phyloP scores from a whole-genome alignment of 2,888 invertebrate genomes.

The Oxycera nigricornis region DNA sequence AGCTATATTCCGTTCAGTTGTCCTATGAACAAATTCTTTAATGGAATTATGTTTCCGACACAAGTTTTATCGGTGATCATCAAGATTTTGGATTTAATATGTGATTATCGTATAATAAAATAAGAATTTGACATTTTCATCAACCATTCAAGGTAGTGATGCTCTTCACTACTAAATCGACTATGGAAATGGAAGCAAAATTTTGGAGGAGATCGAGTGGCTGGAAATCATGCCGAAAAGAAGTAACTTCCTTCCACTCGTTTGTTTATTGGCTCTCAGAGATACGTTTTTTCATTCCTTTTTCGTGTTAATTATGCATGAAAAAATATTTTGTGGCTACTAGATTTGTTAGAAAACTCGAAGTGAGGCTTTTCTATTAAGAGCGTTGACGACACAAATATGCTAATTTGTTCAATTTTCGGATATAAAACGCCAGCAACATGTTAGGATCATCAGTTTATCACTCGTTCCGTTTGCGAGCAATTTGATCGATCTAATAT shows the following conservation, averaged over 20 bases:
- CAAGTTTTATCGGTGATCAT: background rate
- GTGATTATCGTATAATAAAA: constrained; percentile 18
- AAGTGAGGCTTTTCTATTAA: background rate
- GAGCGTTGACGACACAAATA: background rate
- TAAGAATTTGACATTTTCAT: constrained; percentile 33
- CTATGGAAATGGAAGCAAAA: background rate
- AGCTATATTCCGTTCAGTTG: too few relatives aligned
- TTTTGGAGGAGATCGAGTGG: constrained; percentile 32
- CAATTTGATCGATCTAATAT: constrained; percentile 26
- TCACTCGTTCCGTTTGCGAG: constrained; percentile 6
- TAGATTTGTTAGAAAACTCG: background rate
- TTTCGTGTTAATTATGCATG: background rate
- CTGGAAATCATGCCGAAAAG: constrained; percentile 4
- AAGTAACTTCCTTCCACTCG: background rate
- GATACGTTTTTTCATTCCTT: background rate
- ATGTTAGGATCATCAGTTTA: constrained; percentile 2
- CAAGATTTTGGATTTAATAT: constrained; percentile 9
- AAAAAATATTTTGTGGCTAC: background rate
- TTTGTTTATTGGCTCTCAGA: background rate
- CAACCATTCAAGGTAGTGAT: constrained; percentile 10
- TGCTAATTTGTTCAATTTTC: background rate
- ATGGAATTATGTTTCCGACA: too few relatives aligned
- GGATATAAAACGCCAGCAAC: constrained; percentile 11
- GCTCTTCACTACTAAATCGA: background rate
- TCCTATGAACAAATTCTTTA: too few relatives aligned